phyloP scores from a whole-genome alignment of 2,797 vertebrate species.

The Limnodromus scolopaceus region DNA sequence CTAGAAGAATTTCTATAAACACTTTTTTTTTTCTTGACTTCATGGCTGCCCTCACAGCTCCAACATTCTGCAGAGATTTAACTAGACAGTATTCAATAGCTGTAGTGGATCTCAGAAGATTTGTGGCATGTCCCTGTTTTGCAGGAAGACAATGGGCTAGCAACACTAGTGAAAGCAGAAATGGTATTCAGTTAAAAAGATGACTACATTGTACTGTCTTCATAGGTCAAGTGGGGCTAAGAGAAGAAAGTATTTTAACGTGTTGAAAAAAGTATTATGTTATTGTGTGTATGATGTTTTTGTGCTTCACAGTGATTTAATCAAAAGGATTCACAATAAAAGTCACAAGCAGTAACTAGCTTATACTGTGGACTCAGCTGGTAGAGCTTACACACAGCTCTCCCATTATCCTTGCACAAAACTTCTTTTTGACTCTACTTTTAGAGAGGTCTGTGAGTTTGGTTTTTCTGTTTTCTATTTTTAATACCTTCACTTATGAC shows the following conservation, averaged over 20 bases:
- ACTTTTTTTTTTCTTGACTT: not conserved
- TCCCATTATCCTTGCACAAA: not conserved
- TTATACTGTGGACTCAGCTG: not conserved
- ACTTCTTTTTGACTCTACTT: not conserved
- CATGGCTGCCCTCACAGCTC: not conserved
- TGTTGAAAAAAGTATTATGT: not conserved
- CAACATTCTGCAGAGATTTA: not conserved
- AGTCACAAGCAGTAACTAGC: not conserved
- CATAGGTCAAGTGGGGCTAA: not conserved
- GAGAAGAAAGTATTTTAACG: not conserved
- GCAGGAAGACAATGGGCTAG: not conserved
- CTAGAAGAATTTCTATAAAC: constrained; percentile 17
- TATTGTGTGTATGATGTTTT: not conserved
- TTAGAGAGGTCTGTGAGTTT: not conserved
- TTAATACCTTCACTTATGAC: not conserved
- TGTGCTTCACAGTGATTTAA: not conserved
- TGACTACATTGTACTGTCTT: not conserved
- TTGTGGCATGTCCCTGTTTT: not conserved
- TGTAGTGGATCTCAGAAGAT: constrained; percentile 4
- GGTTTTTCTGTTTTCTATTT: not conserved
- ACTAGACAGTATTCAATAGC: not conserved
- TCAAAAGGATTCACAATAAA: not conserved
- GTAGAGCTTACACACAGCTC: not conserved
- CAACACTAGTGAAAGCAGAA: not conserved
- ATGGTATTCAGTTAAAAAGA: not conserved